Evolutionary conservation across 2,888 invertebrate species (phyloP).

Genomic region (Cerceris ruficornis): DNA sequence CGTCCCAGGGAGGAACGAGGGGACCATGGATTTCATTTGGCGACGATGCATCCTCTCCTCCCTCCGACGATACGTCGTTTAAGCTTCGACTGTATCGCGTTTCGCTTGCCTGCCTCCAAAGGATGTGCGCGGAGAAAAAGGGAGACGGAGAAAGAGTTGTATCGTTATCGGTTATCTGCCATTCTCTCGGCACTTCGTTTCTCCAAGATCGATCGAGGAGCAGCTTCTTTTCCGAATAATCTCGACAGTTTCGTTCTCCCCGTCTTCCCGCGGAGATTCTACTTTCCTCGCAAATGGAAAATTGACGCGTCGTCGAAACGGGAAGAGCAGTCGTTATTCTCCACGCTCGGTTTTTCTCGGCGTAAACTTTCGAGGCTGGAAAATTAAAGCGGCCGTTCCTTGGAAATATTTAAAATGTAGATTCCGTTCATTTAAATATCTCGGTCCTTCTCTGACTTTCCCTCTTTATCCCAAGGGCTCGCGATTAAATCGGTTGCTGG

Average conservation of each 20-base stretch:
- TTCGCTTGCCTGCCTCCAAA: conserved; percentile 3
- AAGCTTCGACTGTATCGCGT: conserved; percentile 36
- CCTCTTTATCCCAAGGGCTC: background rate
- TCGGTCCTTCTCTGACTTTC: background rate
- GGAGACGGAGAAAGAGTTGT: conserved; percentile 1
- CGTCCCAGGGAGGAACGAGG: conserved; percentile 17
- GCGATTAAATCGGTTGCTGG: conserved; percentile 43
- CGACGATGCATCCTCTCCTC: conserved; percentile 40
- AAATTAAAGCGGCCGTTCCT: background rate
- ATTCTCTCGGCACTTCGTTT: conserved; percentile 34
- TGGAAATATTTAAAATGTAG: conserved; percentile 41
- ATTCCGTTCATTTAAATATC: conserved; percentile 40
- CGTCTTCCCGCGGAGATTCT: too few relatives aligned
- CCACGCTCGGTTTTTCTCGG: background rate
- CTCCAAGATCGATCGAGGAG: background rate
- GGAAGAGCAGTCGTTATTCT: background rate
- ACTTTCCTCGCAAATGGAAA: background rate
- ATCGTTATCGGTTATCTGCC: conserved; percentile 62
- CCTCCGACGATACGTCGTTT: conserved; percentile 10
- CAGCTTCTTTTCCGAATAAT: conserved; percentile 15
- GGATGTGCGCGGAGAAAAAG: too few relatives aligned
- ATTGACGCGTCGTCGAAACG: background rate
- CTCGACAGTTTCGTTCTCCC: too few relatives aligned
- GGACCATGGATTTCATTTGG: conserved; percentile 29
- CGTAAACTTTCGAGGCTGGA: background rate